Base-by-base conservation (phyloP, 53 echinoderm and acorn worm genomes). In the Henricia sp. region DNA sequence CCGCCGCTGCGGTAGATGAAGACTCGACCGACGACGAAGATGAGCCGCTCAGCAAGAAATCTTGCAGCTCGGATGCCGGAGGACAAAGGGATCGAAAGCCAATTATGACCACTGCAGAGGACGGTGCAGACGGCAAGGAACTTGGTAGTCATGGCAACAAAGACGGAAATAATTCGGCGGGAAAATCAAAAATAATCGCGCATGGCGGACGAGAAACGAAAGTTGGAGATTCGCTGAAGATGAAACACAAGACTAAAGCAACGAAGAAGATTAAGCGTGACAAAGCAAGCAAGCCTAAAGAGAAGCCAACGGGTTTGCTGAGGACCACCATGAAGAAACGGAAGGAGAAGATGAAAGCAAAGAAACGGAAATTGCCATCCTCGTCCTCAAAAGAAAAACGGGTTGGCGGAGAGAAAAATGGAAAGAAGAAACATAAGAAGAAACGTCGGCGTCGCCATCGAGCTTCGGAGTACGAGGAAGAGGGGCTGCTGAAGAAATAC, bases 401-500 rank as follows among this genome's bases (percentile, higher is more conserved):
- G 50, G 36, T n/a, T 14, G 30, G 60, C 42, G 77, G 60, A 3
- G 77, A 62, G 11, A 64, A 80, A 46, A 30, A 27, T 21, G 50
- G 29, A 12, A 80, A 80, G 35, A 80, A 64, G 23, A 62, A 44
- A 64, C 80, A 26, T 32, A 80, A 64, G 44, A 80, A 80, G 80
- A 80, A 64, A 50, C 80, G 64, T 20, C 63, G 80, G 4, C 80
- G 64, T 8, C 80, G 50, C 23, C 63, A 80, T 50, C 80, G 80
- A 19, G 30, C 42, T 20, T 64, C 63, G 1, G 48, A 39, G 2
- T 21, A 46, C 42, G 33, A 30, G 8, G 48, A 80, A 34, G 64
- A 64, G 60, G 63, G 62, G 3, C 60, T 80, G 27, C 65, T 80
- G n/a, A 80, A 80, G 80, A 80, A 80, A 64, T 36, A 80, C 48